phyloP scores from a whole-genome alignment of 2,113 vertebrate species.

The Cololabis saira region DNA sequence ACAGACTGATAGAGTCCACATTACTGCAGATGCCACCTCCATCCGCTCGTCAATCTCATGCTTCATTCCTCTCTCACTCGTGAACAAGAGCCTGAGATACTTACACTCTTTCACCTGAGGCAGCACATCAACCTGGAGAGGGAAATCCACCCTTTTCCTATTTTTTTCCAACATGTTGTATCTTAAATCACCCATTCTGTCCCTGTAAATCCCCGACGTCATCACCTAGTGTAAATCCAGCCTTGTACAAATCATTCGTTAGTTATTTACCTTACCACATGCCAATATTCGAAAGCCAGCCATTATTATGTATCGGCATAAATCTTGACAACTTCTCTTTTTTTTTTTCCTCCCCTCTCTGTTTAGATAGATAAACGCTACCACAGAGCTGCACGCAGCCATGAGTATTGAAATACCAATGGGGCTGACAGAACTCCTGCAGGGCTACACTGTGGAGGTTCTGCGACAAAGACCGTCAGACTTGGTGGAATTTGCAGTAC shows the following conservation, averaged over 20 bases:
- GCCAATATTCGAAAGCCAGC: constrained; percentile 8
- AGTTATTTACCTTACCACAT: background rate
- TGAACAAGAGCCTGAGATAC: no score
- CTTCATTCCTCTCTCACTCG: no score
- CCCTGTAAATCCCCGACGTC: constrained; percentile 4
- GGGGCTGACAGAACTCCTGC: constrained; percentile 95
- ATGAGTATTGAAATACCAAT: constrained; percentile 98
- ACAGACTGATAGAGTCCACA: no score
- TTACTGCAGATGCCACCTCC: no score
- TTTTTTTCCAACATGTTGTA: no score
- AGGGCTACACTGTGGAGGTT: constrained; percentile 97
- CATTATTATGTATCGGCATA: no score
- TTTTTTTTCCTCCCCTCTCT: background rate
- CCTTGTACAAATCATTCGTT: constrained; percentile 13
- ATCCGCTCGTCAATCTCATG: no score
- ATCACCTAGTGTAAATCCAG: constrained; percentile 14
- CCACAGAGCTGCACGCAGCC: constrained; percentile 62
- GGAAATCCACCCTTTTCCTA: no score
- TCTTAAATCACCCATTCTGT: background rate
- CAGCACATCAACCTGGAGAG: no score
- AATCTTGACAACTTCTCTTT: no score
- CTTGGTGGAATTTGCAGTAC: constrained; percentile 94
- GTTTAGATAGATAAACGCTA: constrained; percentile 48
- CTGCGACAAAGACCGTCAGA: constrained; percentile 92
- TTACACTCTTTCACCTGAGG: no score